phyloP scores from a whole-genome alignment of 1,140 invertebrate genomes.

The Sminthurides bifidus region DNA sequence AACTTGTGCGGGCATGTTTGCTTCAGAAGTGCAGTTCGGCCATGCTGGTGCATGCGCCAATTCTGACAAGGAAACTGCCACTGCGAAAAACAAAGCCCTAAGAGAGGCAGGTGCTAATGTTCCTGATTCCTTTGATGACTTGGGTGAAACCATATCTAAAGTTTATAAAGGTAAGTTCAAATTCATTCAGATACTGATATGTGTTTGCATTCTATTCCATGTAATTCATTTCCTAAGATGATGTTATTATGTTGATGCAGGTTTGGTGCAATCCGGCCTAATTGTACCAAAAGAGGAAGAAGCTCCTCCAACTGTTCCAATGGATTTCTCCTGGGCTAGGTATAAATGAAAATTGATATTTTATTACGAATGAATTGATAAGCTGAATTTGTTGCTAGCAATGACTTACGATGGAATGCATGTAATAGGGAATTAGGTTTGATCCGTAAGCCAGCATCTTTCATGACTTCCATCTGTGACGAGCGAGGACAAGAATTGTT shows the following conservation, averaged over 20 bases:
- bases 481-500: conserved; percentile 94
- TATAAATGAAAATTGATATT: conserved; percentile 38
- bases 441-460: conserved; percentile 96
- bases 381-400: conserved; percentile 1
- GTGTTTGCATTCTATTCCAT: background rate
- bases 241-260: conserved; percentile 49
- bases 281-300: conserved; percentile 82
- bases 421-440: conserved; percentile 66
- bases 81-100: conserved; percentile 80
- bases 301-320: conserved; percentile 95
- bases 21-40: conserved; percentile 97
- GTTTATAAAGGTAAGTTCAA: conserved; percentile 43
- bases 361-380: background rate
- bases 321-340: conserved; percentile 98
- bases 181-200: background rate
- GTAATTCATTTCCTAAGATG: background rate
- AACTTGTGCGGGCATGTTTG: conserved; percentile 63
- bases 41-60: conserved; percentile 98
- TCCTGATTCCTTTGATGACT: conserved; percentile 82
- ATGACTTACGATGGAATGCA: background rate
- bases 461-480: conserved; percentile 99
- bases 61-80: conserved; percentile 86
- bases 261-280: conserved; percentile 64
- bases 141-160: conserved; percentile 59
- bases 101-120: conserved; percentile 73